Conservation (phyloP, 2,797 vertebrate species). For the Naso thynnoides region DNA sequence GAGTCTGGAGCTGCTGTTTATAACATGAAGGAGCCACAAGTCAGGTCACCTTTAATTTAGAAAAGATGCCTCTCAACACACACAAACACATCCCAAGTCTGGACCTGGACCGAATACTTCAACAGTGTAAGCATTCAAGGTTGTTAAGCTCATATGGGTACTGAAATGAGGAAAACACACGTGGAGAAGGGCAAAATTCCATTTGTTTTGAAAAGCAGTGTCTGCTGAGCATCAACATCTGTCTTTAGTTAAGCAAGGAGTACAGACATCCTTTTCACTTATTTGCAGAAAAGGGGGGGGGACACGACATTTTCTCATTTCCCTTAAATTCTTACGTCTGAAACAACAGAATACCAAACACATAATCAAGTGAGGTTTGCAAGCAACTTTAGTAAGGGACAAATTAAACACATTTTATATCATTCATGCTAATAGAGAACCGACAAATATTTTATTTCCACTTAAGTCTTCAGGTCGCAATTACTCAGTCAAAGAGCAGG, state of each 20-base stretch:
- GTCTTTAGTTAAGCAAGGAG: conserved; percentile 80
- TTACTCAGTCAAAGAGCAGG: conserved; percentile 4
- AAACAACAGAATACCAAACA: conserved; percentile 77
- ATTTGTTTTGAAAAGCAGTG: conserved; percentile 75
- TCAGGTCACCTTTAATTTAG: conserved; percentile 57
- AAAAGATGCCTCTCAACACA: conserved; percentile 26
- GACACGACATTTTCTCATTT: conserved; percentile 73
- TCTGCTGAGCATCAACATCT: conserved; percentile 81
- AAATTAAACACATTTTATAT: conserved; percentile 45
- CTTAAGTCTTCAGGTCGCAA: conserved; percentile 16
- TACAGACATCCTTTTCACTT: conserved; percentile 82
- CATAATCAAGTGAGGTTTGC: conserved; percentile 53
- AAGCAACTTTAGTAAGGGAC: conserved; percentile 40
- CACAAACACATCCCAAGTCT: neutral
- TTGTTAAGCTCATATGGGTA: conserved; percentile 42
- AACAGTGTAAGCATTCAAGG: conserved; percentile 21
- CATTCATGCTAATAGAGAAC: conserved; percentile 33
- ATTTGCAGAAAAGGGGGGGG: conserved; percentile 69
- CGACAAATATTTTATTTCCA: neutral
- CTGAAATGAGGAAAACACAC: conserved; percentile 66
- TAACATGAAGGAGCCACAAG: conserved; percentile 47
- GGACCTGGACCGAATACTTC: conserved; percentile 1
- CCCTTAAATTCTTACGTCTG: conserved; percentile 79
- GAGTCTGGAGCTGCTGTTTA: conserved; percentile 55
- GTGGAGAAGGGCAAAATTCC: conserved; percentile 66